Evolutionary conservation across 2,888 invertebrate species (phyloP).

Genomic region (Cerceris ruficornis): DNA sequence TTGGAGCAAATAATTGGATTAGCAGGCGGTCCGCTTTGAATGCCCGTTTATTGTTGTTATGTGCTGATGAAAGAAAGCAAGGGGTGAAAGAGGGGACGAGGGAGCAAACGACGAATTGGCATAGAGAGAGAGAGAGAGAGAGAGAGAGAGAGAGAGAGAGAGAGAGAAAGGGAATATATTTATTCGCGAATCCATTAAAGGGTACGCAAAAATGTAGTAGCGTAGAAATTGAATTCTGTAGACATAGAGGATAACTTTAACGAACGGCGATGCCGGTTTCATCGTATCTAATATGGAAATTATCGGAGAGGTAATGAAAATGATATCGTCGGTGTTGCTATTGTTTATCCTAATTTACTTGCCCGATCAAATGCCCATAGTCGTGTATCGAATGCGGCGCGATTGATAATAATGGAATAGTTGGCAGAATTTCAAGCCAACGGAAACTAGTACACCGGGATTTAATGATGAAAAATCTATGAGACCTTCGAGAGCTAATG

Average conservation of each 20-base stretch:
- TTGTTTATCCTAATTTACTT: too few species aligned
- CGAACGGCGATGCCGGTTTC: background rate
- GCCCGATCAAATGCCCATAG: too few species aligned
- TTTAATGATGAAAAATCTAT: too few species aligned
- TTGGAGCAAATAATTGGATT: conserved; percentile 47
- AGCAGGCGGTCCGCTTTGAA: conserved; percentile 22
- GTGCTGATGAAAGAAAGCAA: background rate
- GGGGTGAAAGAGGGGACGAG: background rate
- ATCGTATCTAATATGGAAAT: too few species aligned
- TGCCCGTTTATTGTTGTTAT: conserved; percentile 24
- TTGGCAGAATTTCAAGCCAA: too few species aligned
- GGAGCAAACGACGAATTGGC: background rate
- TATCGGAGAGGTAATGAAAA: background rate
- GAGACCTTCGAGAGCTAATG: too few species aligned
- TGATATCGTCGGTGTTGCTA: background rate
- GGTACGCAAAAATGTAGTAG: background rate
- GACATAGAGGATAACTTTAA: conserved; percentile 3
- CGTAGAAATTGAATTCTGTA: conserved; percentile 8
- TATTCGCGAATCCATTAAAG: conserved; percentile 16
- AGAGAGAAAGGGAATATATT: conserved; percentile 11
- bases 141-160: background rate
- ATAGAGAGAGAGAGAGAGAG: background rate
- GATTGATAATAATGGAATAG: too few species aligned
- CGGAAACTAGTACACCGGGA: too few species aligned
- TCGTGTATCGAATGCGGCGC: too few species aligned